These are phyloP conservation scores for Panthera tigris DNA, from an alignment of 2,113 vertebrate species.

Conservation along the genomic window DNA sequence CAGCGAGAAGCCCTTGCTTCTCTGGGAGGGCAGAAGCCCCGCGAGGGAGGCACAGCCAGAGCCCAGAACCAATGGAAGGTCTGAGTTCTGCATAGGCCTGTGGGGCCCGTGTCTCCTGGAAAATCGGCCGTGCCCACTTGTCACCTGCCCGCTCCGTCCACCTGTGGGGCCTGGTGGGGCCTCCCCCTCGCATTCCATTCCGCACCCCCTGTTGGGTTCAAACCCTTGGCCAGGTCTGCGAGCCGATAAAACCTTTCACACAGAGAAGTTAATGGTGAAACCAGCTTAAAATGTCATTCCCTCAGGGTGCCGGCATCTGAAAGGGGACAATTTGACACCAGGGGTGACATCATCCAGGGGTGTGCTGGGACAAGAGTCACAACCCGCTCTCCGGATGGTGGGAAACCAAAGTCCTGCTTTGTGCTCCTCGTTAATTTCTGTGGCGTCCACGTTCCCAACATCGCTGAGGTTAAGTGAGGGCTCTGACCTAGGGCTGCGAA, in stretches of 20 bases:
- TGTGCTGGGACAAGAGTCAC: accelerated
- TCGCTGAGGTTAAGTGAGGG: accelerated
- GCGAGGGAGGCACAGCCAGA: accelerated
- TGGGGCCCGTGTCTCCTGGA: accelerated
- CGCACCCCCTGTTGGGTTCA: not conserved
- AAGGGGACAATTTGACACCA: not conserved
- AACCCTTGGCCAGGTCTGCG: not conserved
- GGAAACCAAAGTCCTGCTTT: not conserved
- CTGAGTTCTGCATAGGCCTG: accelerated
- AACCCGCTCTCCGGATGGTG: accelerated
- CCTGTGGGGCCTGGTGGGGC: not conserved
- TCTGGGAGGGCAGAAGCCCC: accelerated
- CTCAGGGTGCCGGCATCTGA: not conserved
- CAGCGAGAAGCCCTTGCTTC: accelerated
- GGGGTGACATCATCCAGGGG: accelerated
- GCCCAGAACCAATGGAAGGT: accelerated
- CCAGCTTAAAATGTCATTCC: not conserved
- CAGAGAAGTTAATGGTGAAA: not conserved
- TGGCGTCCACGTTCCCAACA: too few relatives aligned
- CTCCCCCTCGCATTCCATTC: too few relatives aligned
- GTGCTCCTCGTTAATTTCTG: accelerated
- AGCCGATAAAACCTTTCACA: not conserved
- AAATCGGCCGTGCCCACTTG: not conserved
- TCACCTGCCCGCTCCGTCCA: too few relatives aligned
- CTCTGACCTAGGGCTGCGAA: not conserved